A percentile compares a stretch with the other conserved stretches of the same genome.
These are phyloP conservation scores for Heterodera schachtii DNA, from an alignment of 1,140 invertebrate species.

Conservation along the genomic window DNA sequence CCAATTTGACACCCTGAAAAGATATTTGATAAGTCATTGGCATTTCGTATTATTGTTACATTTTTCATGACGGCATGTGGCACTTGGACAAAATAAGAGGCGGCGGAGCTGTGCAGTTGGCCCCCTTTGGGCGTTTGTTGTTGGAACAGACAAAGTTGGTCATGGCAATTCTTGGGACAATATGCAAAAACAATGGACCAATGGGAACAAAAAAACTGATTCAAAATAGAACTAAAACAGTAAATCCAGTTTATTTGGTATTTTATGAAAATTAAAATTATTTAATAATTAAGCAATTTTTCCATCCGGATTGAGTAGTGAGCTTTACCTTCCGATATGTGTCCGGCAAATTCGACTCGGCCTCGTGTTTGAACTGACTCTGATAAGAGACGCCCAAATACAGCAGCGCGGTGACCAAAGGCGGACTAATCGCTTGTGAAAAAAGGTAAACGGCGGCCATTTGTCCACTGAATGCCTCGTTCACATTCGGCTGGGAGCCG, in stretches of 20 bases:
- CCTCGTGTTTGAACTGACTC: slow-evolving; percentile 64
- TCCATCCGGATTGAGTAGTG: no score
- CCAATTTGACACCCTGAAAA: slow-evolving; percentile 92
- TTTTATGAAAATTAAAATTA: no score
- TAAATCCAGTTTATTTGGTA: neutral
- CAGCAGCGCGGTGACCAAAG: slow-evolving; percentile 70
- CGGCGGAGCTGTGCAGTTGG: slow-evolving; percentile 68
- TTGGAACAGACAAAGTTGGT: slow-evolving; percentile 91
- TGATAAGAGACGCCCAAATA: slow-evolving; percentile 64
- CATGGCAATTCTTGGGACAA: slow-evolving; percentile 94
- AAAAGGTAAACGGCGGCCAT: slow-evolving; percentile 98
- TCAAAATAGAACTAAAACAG: neutral
- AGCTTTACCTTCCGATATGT: slow-evolving; percentile 58
- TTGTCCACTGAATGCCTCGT: slow-evolving; percentile 94
- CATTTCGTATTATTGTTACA: neutral
- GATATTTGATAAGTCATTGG: neutral
- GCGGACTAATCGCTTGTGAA: slow-evolving; percentile 91
- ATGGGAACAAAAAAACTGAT: no score
- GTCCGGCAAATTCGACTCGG: slow-evolving; percentile 63
- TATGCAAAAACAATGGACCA: slow-evolving; percentile 99
- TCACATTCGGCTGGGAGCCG: slow-evolving; percentile 58
- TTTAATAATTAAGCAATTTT: no score
- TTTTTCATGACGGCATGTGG: slow-evolving; percentile 75
- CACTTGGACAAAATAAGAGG: slow-evolving; percentile 90
- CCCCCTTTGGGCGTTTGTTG: slow-evolving; percentile 78